Evolutionary conservation across 2,113 vertebrate genomes (phyloP).

Genomic region (Sigmodon hispidus): DNA sequence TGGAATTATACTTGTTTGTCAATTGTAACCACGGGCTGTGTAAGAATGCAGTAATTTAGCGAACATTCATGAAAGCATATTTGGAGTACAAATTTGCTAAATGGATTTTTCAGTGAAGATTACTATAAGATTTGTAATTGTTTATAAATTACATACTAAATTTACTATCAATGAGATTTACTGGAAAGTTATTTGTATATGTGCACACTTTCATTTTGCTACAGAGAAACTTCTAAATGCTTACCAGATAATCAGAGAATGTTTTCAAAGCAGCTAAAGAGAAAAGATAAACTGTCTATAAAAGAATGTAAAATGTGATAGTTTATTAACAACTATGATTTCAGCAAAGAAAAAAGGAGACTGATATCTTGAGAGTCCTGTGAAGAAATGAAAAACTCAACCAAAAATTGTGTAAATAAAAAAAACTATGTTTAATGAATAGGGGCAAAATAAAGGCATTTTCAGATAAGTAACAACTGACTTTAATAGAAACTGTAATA

Average conservation of each 20-base stretch:
- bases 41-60: neutral
- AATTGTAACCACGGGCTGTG: neutral
- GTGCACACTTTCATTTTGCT: neutral
- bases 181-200: neutral
- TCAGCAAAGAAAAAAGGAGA: slow-evolving; percentile 7
- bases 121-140: neutral
- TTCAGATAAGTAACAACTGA: slow-evolving; percentile 19
- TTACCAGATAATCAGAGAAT: neutral
- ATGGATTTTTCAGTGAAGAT: neutral
- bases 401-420: slow-evolving; percentile 29
- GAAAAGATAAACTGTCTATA: slow-evolving; percentile 2
- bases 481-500: slow-evolving; percentile 43
- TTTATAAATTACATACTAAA: neutral
- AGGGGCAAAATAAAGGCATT: slow-evolving; percentile 36
- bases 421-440: slow-evolving; percentile 6
- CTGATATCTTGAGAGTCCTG: neutral
- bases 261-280: slow-evolving; percentile 27
- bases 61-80: neutral
- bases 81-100: neutral
- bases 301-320: neutral
- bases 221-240: neutral
- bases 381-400: slow-evolving; percentile 1
- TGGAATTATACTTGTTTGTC: neutral
- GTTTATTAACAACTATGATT: neutral
- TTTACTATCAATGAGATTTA: neutral